Evolutionary conservation across 1,140 invertebrate species (phyloP), one percentile per base, ranked within the genome.

Genomic region (Contarinia nasturtii): DNA sequence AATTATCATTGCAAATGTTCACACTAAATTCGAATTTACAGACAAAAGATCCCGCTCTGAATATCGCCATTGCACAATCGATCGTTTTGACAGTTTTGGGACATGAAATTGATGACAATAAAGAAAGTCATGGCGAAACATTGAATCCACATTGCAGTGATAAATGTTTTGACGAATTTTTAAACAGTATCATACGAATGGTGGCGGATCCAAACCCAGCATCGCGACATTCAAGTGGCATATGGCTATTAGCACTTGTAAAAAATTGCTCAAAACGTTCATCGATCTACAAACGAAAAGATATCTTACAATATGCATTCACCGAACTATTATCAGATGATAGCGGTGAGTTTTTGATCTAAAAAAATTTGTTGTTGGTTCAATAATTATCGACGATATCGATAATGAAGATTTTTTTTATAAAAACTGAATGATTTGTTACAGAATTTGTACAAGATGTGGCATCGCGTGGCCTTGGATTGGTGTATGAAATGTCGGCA

Each of bases 401-500:
- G 27, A 27, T 27, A 27, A 27, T 10, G 10, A 27, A 27, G 27
- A 27, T 27, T 27, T 5, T 27, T 10, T 5, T 27, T 27, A 5
- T 27, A 10, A 14, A 36, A 20, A 48, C 5, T 11, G 19, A 48
- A n/a, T 48, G 7, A 7, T 36, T 33, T 45, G 15, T 38, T 38
- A 5, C 53, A 83, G 82, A 85, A 56, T 77, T 94, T 54, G 81
- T 91, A 1, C 90, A 94, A 70, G 89, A 94, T 62, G 77, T 89
- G 1, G 86, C 87, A 10, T 86, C 86, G 1, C 92, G 93, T 65
- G 89, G 87, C 33, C 67, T 96, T 15, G 85, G 84, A 51, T 63
- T 93, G 2, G 80, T 93, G 5, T 93, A 91, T 59, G 77, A 88
- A 50, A 77, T 76, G 46, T 87, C 79, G 5, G 75, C 77, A 52